Base-by-base conservation (phyloP, 2,797 vertebrate species). In the Xenopus petersii region DNA sequence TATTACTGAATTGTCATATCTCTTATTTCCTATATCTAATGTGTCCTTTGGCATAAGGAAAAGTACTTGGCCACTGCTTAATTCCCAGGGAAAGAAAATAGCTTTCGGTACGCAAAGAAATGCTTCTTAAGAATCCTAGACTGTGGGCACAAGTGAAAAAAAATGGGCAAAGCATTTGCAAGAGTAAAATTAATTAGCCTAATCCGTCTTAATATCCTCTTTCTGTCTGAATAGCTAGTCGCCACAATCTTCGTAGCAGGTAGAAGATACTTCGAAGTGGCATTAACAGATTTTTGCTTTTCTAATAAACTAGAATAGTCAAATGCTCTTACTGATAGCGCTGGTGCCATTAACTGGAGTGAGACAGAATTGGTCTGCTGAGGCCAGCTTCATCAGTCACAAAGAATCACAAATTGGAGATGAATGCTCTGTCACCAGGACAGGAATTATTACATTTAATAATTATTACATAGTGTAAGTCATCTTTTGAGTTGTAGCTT, bases 191-290 rank as follows among this genome's bases (percentile, higher is more conserved):
- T 94, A 94, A 95, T 94, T 94, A 93, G 86, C 85, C 87, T 83
- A 90, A 94, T 94, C 90, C 89, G 93, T 92, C 93, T 93, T 93
- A 93, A 93, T 88, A 91, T 86, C 81, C 91, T 83, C 88, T 84
- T 92, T 82, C 89, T 84, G 87, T 90, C 86, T 87, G 81, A 84
- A 86, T 77, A 80, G 84, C 74, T 84, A 89, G 85, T 81, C 70
- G 83, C 84, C 80, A 84, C 13, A 81, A 93, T 85, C 87, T 91
- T 91, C 86, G 83, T 88, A 86, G 89, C 89, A 94, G 90, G 91
- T 93, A 83, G 87, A 93, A 92, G 89, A 91, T 88, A 87, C 86
- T 82, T 88, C 80, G 73, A 88, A 83, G 81, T 87, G 80, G 79
- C 30, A 64, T 79, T 81, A 89, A 85, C 88, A 80, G 65, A 13